phyloP scores from a whole-genome alignment of 2,888 invertebrate genomes.

The Toxonevra muliebris region DNA sequence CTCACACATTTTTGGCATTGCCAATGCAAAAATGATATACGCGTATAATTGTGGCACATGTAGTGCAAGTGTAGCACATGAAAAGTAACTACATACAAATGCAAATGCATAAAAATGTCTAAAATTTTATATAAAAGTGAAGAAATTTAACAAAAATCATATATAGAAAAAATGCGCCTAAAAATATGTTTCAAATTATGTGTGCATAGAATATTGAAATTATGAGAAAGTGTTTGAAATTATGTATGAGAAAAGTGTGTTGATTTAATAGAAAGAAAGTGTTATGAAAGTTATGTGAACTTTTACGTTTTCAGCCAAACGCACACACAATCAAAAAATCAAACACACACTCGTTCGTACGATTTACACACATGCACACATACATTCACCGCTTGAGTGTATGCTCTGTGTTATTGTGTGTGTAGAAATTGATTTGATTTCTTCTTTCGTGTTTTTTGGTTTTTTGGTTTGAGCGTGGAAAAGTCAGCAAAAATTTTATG shows the following conservation, averaged over 20 bases:
- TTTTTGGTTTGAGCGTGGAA: neutral
- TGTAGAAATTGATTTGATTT: neutral
- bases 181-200: constrained; percentile 21
- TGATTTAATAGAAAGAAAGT: too few species aligned
- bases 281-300: too few species aligned
- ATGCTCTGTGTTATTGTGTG: constrained; percentile 2
- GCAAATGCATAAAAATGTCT: neutral
- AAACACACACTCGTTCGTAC: too few species aligned
- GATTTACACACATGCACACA: too few species aligned
- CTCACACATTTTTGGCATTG: constrained; percentile 7
- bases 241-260: neutral
- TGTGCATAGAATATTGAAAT: constrained; percentile 9
- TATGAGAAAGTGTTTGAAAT: constrained; percentile 1
- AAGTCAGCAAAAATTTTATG: constrained; percentile 42
- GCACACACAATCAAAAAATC: constrained; percentile 7
- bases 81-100: too few species aligned
- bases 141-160: neutral
- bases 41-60: too few species aligned
- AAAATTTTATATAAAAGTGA: neutral
- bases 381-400: too few species aligned
- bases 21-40: neutral
- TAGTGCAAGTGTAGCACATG: neutral
- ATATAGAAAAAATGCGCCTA: constrained; percentile 12
- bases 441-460: neutral
- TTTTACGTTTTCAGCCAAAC: too few species aligned